phyloP scores from a whole-genome alignment of 2,113 vertebrate species.

The Natator depressus region DNA sequence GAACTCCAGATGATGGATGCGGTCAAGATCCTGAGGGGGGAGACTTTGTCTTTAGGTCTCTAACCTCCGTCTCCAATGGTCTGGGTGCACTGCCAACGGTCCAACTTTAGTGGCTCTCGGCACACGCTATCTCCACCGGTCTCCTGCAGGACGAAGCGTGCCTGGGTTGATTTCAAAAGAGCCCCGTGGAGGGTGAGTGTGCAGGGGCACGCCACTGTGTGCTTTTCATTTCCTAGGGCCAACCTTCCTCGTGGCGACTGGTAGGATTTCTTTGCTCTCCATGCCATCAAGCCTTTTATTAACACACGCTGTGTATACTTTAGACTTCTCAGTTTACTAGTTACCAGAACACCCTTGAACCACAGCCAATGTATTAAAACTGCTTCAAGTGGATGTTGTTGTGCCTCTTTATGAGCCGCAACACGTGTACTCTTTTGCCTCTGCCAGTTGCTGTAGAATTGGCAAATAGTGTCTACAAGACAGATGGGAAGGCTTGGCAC shows the following conservation, averaged over 20 bases:
- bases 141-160: not conserved
- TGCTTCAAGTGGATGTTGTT: not conserved
- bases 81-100: not conserved
- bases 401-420: not conserved
- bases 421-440: not conserved
- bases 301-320: not conserved
- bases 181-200: not conserved
- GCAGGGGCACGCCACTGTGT: rapidly evolving
- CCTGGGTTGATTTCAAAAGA: not conserved
- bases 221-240: not conserved
- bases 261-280: not conserved
- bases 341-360: not conserved
- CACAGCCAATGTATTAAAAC: rapidly evolving
- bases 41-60: not conserved
- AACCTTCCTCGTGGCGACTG: rapidly evolving
- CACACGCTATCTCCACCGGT: not conserved
- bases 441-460: not conserved
- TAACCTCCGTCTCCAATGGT: not conserved
- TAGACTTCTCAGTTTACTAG: not conserved
- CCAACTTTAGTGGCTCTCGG: not conserved
- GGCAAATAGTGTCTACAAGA: not conserved
- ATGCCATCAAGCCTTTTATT: not conserved
- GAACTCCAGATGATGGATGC: not conserved
- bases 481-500: not conserved
- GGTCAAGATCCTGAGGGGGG: not conserved